These are phyloP conservation scores for Mionectes macconnelli DNA, from an alignment of 2,113 vertebrate species.

Conservation along the genomic window DNA sequence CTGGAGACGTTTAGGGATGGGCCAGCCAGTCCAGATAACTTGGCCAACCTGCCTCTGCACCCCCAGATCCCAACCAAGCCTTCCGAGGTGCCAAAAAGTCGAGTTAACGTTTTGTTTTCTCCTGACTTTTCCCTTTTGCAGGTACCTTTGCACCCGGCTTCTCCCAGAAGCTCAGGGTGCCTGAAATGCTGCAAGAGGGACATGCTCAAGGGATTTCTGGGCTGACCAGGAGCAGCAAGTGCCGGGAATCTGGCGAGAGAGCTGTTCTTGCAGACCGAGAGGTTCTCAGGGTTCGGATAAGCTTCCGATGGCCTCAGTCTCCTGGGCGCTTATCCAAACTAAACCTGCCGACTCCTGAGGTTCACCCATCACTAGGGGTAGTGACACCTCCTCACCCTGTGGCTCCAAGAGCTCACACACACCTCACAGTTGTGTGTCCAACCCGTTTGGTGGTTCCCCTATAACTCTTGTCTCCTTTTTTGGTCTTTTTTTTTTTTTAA, in stretches of 20 bases:
- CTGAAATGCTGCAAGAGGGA: slow-evolving; percentile 18
- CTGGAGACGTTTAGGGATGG: neutral
- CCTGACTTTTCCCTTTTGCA: slow-evolving; percentile 56
- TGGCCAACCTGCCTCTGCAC: neutral
- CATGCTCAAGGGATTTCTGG: slow-evolving; percentile 31
- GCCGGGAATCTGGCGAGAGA: neutral
- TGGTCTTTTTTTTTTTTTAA: neutral
- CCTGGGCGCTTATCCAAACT: slow-evolving; percentile 37
- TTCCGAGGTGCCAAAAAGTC: neutral
- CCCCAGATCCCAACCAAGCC: neutral
- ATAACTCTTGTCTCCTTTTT: neutral
- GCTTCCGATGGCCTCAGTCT: neutral
- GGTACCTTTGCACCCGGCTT: slow-evolving; percentile 61
- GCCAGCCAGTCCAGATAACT: neutral
- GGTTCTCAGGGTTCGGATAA: slow-evolving; percentile 16
- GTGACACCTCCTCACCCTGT: slow-evolving; percentile 9
- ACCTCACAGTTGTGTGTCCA: slow-evolving; percentile 13
- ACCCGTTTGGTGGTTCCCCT: neutral
- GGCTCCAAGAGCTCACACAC: neutral
- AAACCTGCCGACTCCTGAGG: slow-evolving; percentile 6
- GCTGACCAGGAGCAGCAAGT: slow-evolving; percentile 40
- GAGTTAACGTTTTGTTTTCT: slow-evolving; percentile 12
- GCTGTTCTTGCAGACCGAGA: slow-evolving; percentile 31
- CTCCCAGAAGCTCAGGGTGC: slow-evolving; percentile 57
- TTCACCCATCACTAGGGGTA: slow-evolving; percentile 6